Evolutionary conservation across 2,797 vertebrate genomes (phyloP).

Genomic region (Schizopygopsis malacanthus): DNA sequence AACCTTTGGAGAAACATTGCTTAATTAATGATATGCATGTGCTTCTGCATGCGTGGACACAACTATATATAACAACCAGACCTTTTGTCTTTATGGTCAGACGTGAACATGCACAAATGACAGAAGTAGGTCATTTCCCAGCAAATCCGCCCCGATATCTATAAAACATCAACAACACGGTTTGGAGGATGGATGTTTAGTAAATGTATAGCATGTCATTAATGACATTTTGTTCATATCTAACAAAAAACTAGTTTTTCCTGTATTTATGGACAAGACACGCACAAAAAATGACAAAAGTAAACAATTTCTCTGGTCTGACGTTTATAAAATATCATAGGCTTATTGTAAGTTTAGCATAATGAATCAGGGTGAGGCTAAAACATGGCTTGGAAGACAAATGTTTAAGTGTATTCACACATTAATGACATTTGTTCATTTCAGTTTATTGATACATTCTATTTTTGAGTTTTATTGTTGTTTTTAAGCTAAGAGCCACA

Average conservation of each 20-base stretch:
- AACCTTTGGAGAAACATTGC: no score
- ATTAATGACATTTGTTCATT: no score
- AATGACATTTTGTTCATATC: background rate
- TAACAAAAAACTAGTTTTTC: background rate
- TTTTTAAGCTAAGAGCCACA: background rate
- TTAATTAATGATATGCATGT: background rate
- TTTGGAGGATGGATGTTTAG: background rate
- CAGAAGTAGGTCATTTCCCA: background rate
- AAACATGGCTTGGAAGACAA: background rate
- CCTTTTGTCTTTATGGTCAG: background rate
- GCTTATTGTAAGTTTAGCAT: background rate
- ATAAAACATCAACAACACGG: background rate
- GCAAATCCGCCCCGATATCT: background rate
- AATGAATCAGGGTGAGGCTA: background rate
- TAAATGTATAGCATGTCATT: background rate
- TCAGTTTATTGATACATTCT: background rate
- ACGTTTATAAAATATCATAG: background rate
- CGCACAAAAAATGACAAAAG: background rate
- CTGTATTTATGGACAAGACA: background rate
- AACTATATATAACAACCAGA: background rate
- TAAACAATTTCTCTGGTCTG: rapidly evolving
- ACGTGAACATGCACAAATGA: background rate
- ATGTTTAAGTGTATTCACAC: no score
- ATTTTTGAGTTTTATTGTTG: background rate
- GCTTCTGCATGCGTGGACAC: background rate